Base-by-base conservation (phyloP, 2,113 vertebrate genomes). In the Ifrita kowaldi region DNA sequence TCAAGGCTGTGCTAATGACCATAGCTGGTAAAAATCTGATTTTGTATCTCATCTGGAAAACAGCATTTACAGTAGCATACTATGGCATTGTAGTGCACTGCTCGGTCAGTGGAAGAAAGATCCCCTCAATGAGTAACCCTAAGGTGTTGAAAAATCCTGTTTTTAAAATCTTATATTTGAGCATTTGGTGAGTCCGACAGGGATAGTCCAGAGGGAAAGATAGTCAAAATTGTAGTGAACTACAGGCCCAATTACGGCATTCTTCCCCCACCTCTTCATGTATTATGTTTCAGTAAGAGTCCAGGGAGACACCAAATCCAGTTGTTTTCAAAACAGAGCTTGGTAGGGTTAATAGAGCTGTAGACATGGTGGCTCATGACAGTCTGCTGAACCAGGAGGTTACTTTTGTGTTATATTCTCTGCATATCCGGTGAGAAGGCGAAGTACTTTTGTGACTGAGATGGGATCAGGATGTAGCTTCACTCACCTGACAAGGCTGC, bases 1-100 rank as follows among this genome's bases (percentile, higher is more conserved):
- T 70, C 71, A 89, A 80, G 50, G 13, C 55, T 83, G 13, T 41
- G 22, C 63, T 84, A 90, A 86, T 86, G 82, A 85, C 71, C 76
- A 75, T 84, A 88, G 83, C 90, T 83, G 52, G 93, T 80, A 85
- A 93, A 97, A 88, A 59, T 49, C 41, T 88, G 68, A 90, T 90
- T 95, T 94, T 92, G 17, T 35, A 68, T 84, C 56, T 94, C 80
- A 74, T 75, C 49, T 52, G 56, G 67, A 94, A 88, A 92, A 47
- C 14, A 65, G 39, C 50, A 78, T 59, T 92, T 82, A 64, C 62
- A 37, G 69, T 91, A 95, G 69, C 28, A 33, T 22, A 26, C 9
- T 42, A 3, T 44, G 20, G 15, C 41, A 46, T 16, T 52, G 8
- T 26, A 42, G 50, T 26, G 14, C 14, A 39, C 14, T 53, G 19